Conservation (phyloP, 1,140 invertebrate species). For the Drosophila arizonae region DNA sequence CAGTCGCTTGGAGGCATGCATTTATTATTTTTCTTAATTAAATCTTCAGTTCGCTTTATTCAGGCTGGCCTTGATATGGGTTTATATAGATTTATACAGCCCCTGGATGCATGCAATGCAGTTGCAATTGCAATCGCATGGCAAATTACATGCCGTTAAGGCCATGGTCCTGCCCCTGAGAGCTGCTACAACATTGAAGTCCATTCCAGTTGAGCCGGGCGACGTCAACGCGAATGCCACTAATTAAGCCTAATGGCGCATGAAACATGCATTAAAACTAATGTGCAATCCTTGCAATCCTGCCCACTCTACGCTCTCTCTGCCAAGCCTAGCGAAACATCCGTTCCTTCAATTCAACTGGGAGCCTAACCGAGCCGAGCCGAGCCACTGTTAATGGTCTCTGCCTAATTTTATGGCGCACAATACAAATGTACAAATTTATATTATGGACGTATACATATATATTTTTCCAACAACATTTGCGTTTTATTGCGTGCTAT, state of each 20-base stretch:
- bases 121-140: constrained; percentile 53
- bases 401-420: constrained; percentile 69
- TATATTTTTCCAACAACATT: constrained; percentile 36
- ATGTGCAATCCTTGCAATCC: constrained; percentile 64
- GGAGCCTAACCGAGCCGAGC: neutral
- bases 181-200: constrained; percentile 51
- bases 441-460: constrained; percentile 23
- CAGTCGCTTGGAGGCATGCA: constrained; percentile 35
- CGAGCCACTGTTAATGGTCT: constrained; percentile 44
- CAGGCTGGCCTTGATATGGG: constrained; percentile 26
- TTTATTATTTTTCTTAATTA: constrained; percentile 80
- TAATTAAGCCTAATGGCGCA: constrained; percentile 81
- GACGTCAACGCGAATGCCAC: constrained; percentile 49
- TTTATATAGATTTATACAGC: constrained; percentile 56
- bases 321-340: neutral
- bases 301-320: neutral
- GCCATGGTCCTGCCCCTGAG: neutral
- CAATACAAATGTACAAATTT: constrained; percentile 32
- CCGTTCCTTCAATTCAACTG: constrained; percentile 4
- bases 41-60: constrained; percentile 58
- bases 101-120: constrained; percentile 30
- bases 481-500: constrained; percentile 34
- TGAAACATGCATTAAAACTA: constrained; percentile 81
- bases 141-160: constrained; percentile 49
- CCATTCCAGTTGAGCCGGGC: constrained; percentile 55